Base-by-base conservation (phyloP, 2,888 invertebrate species). In the Caenorhabditis japonica region DNA sequence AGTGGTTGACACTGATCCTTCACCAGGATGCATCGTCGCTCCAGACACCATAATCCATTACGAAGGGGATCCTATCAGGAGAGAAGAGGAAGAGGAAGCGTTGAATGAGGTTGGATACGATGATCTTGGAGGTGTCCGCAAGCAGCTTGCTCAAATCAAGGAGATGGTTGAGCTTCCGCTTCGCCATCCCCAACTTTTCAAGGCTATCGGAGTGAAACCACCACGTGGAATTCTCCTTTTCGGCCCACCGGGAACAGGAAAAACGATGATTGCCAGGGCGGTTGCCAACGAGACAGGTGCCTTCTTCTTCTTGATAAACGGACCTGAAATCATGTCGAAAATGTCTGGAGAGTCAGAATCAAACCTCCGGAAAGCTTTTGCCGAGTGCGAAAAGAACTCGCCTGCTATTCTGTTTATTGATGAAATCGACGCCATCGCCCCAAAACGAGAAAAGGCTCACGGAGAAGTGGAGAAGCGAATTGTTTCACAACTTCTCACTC, bases 321-420 rank as follows among this genome's bases (percentile, higher is more conserved):
- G 97, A 8, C 99, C 99, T 0, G 99, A 99, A 91, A 99, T 99
- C 87, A 99, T 99, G 99, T 96, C 95, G 74, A 99, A 99, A 90
- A 90, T 99, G 87, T 97, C 99, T 69, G 99, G 99, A 80, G 99
- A 99, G 89, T 97, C 97, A 0, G 99, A 99, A 88, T 96, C 96
- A 58, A 99, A 99, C 90, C 90, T 99, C 85, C 92, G 99, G 69
- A 99, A 99, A 89, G 99, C 99, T 0, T 99, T 99, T 89, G 97
- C 97, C 89, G 97, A 99, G 89, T 99, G 99, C 0, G 99, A 99
- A 89, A 97, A 97, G 90, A 99, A 99, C 90, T 94, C 97, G 0
- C 99, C 99, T 0, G 95, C 99, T 12, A 99, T 99, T 85, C 97
- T 99, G 87, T 99, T 99, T 90, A 99, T 99, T 87, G 99, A 99